Percentiles rank a stretch among this genome's conserved stretches.
These are phyloP conservation scores for Drosophila takahashii DNA, from an alignment of 1,140 invertebrate species.

Conservation along the genomic window DNA sequence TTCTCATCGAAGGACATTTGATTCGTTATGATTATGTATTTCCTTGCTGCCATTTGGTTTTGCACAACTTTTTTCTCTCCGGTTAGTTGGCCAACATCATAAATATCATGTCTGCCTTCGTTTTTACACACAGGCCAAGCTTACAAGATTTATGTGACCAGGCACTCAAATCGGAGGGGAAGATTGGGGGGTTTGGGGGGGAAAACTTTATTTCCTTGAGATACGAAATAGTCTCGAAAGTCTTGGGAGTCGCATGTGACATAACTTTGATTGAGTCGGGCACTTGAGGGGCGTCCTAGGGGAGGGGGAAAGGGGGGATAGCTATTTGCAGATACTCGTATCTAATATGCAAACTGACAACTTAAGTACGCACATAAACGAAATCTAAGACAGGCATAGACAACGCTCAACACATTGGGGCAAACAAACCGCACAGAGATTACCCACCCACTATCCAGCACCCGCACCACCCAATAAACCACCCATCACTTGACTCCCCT, in stretches of 20 bases:
- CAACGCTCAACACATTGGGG: constrained; percentile 43
- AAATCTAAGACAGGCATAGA: constrained; percentile 65
- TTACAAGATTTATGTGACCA: constrained; percentile 66
- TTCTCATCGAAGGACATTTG: constrained; percentile 55
- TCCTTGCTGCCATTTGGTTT: constrained; percentile 27
- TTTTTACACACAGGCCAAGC: constrained; percentile 47
- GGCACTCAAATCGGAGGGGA: constrained; percentile 4
- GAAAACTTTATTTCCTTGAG: constrained; percentile 55
- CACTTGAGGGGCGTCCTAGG: neutral
- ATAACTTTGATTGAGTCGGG: constrained; percentile 73
- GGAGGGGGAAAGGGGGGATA: no score
- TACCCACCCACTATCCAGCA: constrained; percentile 26
- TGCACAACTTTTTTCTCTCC: constrained; percentile 26
- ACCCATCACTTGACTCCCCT: constrained; percentile 12
- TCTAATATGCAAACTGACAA: constrained; percentile 78
- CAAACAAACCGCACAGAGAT: constrained; percentile 30
- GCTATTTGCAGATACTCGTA: constrained; percentile 44
- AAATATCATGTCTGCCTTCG: constrained; percentile 68
- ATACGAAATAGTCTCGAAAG: constrained; percentile 10
- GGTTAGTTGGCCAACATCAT: constrained; percentile 60
- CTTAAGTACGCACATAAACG: constrained; percentile 74
- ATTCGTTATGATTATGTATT: constrained; percentile 62
- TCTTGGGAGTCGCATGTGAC: constrained; percentile 52
- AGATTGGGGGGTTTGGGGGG: constrained; percentile 14
- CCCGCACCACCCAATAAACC: constrained; percentile 14